Evolutionary conservation across 2,113 vertebrate genomes (phyloP).

Genomic region (Pteruthius melanotis): DNA sequence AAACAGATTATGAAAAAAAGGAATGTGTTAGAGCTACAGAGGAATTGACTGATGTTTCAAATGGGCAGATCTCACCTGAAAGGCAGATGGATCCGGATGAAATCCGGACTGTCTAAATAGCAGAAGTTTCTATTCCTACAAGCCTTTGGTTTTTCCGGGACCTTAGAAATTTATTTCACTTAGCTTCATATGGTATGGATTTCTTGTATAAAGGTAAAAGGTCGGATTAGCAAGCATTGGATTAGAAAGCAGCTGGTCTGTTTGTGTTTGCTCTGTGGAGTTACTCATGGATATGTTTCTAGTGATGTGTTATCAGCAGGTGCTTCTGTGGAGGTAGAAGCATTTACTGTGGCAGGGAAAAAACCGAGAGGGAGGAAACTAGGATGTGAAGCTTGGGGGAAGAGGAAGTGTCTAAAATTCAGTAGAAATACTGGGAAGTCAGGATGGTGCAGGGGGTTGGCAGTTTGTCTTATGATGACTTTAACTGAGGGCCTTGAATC

Average conservation of each 20-base stretch:
- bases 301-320: neutral
- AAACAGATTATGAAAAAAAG: neutral
- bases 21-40: neutral
- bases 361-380: neutral
- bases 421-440: neutral
- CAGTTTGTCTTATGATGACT: neutral
- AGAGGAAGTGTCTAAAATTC: neutral
- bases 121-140: neutral
- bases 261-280: neutral
- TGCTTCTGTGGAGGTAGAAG: neutral
- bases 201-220: neutral
- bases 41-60: neutral
- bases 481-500: neutral
- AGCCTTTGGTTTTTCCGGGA: neutral
- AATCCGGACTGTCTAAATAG: neutral
- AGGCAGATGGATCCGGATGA: neutral
- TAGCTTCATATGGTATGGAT: neutral
- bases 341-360: neutral
- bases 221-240: neutral
- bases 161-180: neutral
- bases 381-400: neutral
- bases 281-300: neutral
- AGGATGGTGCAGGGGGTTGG: neutral
- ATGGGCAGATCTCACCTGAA: neutral
- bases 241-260: neutral